Evolutionary conservation across 1,140 invertebrate genomes (phyloP).

Genomic region (Meteorus sp.): DNA sequence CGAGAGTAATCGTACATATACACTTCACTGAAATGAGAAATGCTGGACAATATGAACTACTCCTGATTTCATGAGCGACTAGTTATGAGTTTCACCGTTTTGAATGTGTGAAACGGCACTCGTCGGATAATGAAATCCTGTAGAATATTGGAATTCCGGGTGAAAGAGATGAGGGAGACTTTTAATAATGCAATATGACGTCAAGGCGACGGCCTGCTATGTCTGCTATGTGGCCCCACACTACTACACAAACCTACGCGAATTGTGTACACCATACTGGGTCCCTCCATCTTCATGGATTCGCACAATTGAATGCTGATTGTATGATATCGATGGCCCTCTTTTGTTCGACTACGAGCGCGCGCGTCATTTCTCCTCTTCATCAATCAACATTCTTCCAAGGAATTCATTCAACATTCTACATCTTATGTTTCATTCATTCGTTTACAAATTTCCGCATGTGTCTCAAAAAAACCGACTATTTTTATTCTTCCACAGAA

Average conservation of each 20-base stretch:
- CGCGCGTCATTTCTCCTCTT: not conserved
- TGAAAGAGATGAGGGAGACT: constrained; percentile 33
- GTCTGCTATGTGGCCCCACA: constrained; percentile 50
- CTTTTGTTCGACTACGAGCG: constrained; percentile 15
- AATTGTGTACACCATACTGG: constrained; percentile 21
- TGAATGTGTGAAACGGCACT: not conserved
- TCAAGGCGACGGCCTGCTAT: constrained; percentile 52
- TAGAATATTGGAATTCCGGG: constrained; percentile 56
- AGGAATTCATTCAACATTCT: too few species aligned
- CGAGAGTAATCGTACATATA: not conserved
- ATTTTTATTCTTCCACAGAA: too few species aligned
- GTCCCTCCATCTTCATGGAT: constrained; percentile 25
- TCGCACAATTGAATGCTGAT: constrained; percentile 52
- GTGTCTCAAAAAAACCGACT: too few species aligned
- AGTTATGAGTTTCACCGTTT: constrained; percentile 15
- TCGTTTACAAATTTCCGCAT: not conserved
- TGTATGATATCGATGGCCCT: constrained; percentile 52
- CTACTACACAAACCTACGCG: constrained; percentile 33
- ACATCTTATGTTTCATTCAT: too few species aligned
- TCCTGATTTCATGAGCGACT: not conserved
- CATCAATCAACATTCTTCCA: not conserved
- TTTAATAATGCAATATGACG: constrained; percentile 59
- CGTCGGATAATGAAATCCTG: constrained; percentile 46
- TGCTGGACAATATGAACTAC: too few species aligned
- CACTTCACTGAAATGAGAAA: too few species aligned